Evolutionary conservation across 2,113 vertebrate genomes (phyloP).

Genomic region (Oplegnathus fasciatus): DNA sequence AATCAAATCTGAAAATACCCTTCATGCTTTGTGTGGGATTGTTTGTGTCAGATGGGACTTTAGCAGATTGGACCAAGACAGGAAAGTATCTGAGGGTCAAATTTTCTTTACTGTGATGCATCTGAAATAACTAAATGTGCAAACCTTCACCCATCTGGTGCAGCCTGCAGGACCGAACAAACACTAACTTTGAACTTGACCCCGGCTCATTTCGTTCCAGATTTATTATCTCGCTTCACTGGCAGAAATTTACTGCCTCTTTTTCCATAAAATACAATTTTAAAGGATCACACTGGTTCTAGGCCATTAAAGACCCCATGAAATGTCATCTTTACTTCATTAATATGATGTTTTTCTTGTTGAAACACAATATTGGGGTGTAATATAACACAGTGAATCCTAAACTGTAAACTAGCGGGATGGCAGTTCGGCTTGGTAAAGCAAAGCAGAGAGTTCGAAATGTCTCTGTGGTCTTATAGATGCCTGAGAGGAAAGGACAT

Average conservation of each 20-base stretch:
- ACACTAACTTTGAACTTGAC: not conserved
- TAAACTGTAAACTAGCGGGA: not conserved
- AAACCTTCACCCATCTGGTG: not conserved
- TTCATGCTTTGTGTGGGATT: not conserved
- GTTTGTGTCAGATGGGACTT: slow-evolving; percentile 16
- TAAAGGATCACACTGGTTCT: not conserved
- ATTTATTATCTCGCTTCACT: not conserved
- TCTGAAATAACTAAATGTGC: not conserved
- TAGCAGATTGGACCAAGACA: not conserved
- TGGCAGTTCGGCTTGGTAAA: not conserved
- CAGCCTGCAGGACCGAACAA: not conserved
- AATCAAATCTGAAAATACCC: slow-evolving; percentile 4
- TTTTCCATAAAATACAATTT: not conserved
- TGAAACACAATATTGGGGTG: not conserved
- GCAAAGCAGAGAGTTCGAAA: not conserved
- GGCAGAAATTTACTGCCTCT: too few relatives aligned
- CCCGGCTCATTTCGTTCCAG: not conserved
- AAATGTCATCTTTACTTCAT: not conserved
- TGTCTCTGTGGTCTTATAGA: not conserved
- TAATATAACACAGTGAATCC: not conserved
- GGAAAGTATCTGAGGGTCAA: not conserved
- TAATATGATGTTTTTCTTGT: not conserved
- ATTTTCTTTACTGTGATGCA: not conserved
- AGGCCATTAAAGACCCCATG: not conserved
- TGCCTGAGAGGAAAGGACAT: too few relatives aligned